Percentiles rank a stretch among this genome's conserved stretches.
Conservation (phyloP, 1,140 invertebrate species). For the Mizuhopecten yessoensis region DNA sequence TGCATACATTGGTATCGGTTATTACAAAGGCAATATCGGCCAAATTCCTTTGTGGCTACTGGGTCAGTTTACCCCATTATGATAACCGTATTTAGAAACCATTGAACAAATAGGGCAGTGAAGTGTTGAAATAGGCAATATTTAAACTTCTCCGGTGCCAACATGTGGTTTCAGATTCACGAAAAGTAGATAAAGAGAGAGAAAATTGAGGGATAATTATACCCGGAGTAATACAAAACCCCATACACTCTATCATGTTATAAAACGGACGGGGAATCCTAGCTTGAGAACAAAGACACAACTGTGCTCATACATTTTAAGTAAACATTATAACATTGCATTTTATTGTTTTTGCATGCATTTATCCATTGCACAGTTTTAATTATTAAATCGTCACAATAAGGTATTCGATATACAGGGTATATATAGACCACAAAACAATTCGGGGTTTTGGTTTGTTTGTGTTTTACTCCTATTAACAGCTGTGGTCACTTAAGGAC, state of each 20-base stretch:
- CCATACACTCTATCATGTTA: too few relatives aligned
- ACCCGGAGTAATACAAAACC: not conserved
- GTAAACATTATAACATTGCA: not conserved
- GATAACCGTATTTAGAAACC: conserved; percentile 17
- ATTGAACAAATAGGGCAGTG: not conserved
- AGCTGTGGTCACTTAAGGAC: too few relatives aligned
- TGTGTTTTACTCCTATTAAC: too few relatives aligned
- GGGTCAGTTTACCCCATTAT: not conserved
- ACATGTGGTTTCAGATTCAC: not conserved
- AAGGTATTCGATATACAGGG: too few relatives aligned
- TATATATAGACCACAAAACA: too few relatives aligned
- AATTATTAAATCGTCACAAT: too few relatives aligned
- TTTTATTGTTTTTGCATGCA: not conserved
- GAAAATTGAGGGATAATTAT: not conserved
- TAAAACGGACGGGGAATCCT: too few relatives aligned
- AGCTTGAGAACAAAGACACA: too few relatives aligned
- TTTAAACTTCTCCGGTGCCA: not conserved
- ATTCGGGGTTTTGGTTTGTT: too few relatives aligned
- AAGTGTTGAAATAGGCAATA: not conserved
- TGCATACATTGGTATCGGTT: conserved; percentile 33
- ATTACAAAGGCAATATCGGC: not conserved
- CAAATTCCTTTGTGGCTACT: conserved; percentile 8
- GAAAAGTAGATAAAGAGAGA: not conserved
- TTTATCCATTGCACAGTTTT: not conserved
- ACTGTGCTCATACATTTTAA: not conserved